Base-by-base conservation (phyloP, 1,140 invertebrate species). In the Zelostemma sp. region DNA sequence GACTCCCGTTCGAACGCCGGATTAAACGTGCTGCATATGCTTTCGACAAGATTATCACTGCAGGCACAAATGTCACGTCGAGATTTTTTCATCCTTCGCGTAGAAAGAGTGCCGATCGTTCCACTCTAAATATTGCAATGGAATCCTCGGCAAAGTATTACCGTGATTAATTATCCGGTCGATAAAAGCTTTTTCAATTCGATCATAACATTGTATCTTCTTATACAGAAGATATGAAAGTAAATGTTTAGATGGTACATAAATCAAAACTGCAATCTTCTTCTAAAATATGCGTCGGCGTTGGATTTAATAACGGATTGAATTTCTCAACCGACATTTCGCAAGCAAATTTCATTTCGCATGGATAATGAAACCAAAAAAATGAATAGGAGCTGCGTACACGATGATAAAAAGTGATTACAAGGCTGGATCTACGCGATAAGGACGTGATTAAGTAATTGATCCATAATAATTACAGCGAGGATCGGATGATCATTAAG, bases 51-150 rank as follows among this genome's bases (percentile, higher is more conserved):
- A 19, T 25, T 18, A 11, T 50, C 38, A 17, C 43, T 49, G 50
- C 1, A 6, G 33, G 33, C 33, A n/a, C 33, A 35, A 35, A 35
- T 35, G 33, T 35, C 33, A 35, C n/a, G 33, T 35, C 33, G 5
- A n/a, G 33, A 17, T 54, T 58, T 68, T 68, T 62, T 68, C 58
- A 63, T 59, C 61, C 53, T 47, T 56, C 64, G 50, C 17, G 60
- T 60, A 2, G 11, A 35, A 35, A 9, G 11, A 35, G 33, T n/a
- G 33, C 33, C n/a, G 33, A 25, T n/a, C 33, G 33, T 35, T 35
- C n/a, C 33, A 35, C 21, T 25, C 21, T 8, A 25, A 25, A 25
- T 8, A 25, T 25, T 25, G 21, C 8, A n/a, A n/a, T n/a, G n/a
- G n/a, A n/a, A n/a, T n/a, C n/a, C n/a, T n/a, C n/a, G n/a, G 21